Conservation (phyloP, 2,888 invertebrate genomes). For the Epinotia brunnichana region DNA sequence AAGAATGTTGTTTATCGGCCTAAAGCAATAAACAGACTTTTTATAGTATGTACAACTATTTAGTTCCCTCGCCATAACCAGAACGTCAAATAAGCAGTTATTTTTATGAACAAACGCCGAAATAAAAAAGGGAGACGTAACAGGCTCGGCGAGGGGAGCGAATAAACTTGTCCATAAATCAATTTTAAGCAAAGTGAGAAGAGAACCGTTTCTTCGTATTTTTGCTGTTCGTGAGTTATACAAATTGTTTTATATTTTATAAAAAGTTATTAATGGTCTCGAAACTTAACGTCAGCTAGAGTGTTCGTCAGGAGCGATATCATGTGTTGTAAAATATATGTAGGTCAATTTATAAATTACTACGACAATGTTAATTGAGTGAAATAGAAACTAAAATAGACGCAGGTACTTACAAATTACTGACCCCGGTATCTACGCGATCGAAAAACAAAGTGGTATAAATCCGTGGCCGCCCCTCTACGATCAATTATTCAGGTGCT, state of each 20-base stretch:
- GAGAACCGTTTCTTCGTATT: conserved; percentile 35
- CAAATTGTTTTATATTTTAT: conserved; percentile 32
- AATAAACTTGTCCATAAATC: conserved; percentile 42
- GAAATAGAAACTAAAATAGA: conserved; percentile 28
- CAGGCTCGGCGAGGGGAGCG: conserved; percentile 14
- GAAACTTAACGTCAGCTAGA: neutral
- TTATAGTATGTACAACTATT: conserved; percentile 13
- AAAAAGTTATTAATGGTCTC: conserved; percentile 23
- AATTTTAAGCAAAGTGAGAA: conserved; percentile 42
- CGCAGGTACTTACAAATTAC: conserved; percentile 5
- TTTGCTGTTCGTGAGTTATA: conserved; percentile 37
- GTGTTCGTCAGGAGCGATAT: neutral
- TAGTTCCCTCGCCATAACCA: conserved; percentile 6
- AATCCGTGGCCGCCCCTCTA: conserved; percentile 30
- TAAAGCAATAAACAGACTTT: conserved; percentile 11
- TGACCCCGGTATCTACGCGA: conserved; percentile 25
- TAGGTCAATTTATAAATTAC: conserved; percentile 2
- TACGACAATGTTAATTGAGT: neutral
- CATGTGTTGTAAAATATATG: neutral
- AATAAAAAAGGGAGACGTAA: conserved; percentile 28
- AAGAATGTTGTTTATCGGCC: neutral
- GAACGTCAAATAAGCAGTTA: conserved; percentile 35
- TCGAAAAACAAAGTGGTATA: conserved; percentile 37
- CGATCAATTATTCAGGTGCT: conserved; percentile 37
- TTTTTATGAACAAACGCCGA: conserved; percentile 34